Conservation (phyloP, 2,113 vertebrate genomes). For the Lates calcarifer region DNA sequence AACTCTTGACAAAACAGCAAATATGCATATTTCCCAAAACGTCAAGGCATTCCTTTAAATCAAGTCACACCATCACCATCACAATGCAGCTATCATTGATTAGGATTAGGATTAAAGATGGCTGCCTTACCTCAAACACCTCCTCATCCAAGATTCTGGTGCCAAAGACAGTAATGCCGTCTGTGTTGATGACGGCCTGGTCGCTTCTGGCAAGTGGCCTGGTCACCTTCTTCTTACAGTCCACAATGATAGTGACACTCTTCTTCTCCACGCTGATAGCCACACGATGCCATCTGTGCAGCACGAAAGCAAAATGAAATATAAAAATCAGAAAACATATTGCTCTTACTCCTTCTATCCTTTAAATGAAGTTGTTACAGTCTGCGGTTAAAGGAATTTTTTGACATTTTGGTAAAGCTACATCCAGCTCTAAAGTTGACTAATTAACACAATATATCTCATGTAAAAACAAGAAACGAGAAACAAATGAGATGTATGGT, state of each 20-base stretch:
- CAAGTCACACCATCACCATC: neutral
- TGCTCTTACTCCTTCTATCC: neutral
- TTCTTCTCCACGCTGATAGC: constrained; percentile 98
- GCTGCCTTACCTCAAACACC: constrained; percentile 92
- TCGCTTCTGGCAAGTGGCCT: constrained; percentile 91
- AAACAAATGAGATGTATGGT: neutral
- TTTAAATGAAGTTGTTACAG: neutral
- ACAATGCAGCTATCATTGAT: neutral
- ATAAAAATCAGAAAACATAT: neutral
- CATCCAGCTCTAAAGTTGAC: too few relatives aligned
- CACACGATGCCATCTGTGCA: constrained; percentile 94
- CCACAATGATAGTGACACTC: constrained; percentile 94
- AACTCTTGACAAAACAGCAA: neutral
- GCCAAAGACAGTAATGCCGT: constrained; percentile 96
- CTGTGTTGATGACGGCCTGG: constrained; percentile 89
- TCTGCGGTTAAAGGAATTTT: neutral
- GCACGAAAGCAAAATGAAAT: neutral
- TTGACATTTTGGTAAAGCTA: too few relatives aligned
- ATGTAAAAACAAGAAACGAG: too few relatives aligned
- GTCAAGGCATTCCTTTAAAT: neutral
- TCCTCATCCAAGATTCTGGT: constrained; percentile 97
- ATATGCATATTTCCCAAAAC: neutral
- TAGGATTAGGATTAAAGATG: constrained; percentile 1
- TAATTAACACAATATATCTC: too few relatives aligned
- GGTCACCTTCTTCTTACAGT: constrained; percentile 95